These are phyloP conservation scores for Charanyca ferruginea DNA, from an alignment of 2,888 invertebrate species.

Conservation along the genomic window DNA sequence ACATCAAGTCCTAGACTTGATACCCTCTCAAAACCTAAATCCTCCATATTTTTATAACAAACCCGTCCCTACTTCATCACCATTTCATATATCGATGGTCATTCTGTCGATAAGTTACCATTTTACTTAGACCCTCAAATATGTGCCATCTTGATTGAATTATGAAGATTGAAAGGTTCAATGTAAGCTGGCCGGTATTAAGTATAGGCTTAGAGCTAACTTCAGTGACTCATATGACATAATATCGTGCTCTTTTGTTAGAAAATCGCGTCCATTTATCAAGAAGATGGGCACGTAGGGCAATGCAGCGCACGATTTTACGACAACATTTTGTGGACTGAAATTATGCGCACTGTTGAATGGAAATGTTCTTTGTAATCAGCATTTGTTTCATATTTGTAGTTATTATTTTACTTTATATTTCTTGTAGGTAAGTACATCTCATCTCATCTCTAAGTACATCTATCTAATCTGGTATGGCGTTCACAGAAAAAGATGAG, in stretches of 20 bases:
- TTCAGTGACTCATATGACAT: constrained; percentile 68
- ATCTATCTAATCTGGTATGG: too few relatives aligned
- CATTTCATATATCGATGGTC: constrained; percentile 68
- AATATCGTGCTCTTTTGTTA: constrained; percentile 71
- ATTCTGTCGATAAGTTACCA: constrained; percentile 58
- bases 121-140: constrained; percentile 19
- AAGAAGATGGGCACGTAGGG: constrained; percentile 41
- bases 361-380: not conserved
- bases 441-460: too few relatives aligned
- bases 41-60: constrained; percentile 40
- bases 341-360: constrained; percentile 35
- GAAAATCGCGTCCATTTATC: constrained; percentile 72
- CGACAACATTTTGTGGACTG: constrained; percentile 34
- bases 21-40: constrained; percentile 25
- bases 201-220: constrained; percentile 62
- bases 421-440: too few relatives aligned
- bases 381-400: not conserved
- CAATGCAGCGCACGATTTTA: constrained; percentile 48
- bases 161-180: constrained; percentile 53
- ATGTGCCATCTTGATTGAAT: constrained; percentile 13
- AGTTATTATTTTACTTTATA: not conserved
- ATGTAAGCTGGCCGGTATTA: constrained; percentile 58
- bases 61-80: constrained; percentile 65
- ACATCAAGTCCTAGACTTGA: constrained; percentile 23
- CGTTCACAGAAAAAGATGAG: too few relatives aligned